These are phyloP conservation scores for Eristalinus aeneus DNA, from an alignment of 2,888 invertebrate species.

Conservation along the genomic window DNA sequence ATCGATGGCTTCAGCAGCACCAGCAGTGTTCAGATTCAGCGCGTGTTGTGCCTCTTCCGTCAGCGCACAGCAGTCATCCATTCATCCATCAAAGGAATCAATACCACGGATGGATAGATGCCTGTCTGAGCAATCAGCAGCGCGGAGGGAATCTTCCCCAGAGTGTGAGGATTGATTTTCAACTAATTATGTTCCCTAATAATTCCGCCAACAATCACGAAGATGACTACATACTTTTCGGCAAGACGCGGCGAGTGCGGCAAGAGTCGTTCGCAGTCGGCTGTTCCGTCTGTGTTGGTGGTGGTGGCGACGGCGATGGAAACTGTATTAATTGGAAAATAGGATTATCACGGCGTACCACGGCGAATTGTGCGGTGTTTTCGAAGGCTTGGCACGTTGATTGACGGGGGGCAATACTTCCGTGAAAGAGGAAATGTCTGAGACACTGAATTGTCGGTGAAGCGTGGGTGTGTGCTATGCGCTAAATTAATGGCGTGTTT, in stretches of 20 bases:
- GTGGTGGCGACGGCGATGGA: slow-evolving; percentile 2
- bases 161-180: slow-evolving; percentile 60
- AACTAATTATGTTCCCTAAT: slow-evolving; percentile 56
- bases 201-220: slow-evolving; percentile 14
- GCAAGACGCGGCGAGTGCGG: not conserved
- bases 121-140: slow-evolving; percentile 45
- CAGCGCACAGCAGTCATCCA: not conserved
- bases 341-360: slow-evolving; percentile 20
- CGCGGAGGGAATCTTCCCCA: not conserved
- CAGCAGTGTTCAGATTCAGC: not conserved
- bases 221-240: slow-evolving; percentile 11
- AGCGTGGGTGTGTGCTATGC: too few relatives aligned
- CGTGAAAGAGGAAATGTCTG: not conserved
- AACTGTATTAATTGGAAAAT: slow-evolving; percentile 43
- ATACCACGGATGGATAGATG: slow-evolving; percentile 47
- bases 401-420: not conserved
- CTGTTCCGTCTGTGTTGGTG: not conserved
- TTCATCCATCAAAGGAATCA: slow-evolving; percentile 24
- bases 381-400: not conserved
- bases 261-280: not conserved
- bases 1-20: slow-evolving; percentile 1
- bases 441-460: not conserved
- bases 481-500: too few relatives aligned
- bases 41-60: not conserved
- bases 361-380: slow-evolving; percentile 4